A percentile compares a stretch with the other conserved stretches of the same genome.
Evolutionary conservation across 37 sponge, comb jelly and placozoan species (phyloP).

Genomic region (Geodia barretti): DNA sequence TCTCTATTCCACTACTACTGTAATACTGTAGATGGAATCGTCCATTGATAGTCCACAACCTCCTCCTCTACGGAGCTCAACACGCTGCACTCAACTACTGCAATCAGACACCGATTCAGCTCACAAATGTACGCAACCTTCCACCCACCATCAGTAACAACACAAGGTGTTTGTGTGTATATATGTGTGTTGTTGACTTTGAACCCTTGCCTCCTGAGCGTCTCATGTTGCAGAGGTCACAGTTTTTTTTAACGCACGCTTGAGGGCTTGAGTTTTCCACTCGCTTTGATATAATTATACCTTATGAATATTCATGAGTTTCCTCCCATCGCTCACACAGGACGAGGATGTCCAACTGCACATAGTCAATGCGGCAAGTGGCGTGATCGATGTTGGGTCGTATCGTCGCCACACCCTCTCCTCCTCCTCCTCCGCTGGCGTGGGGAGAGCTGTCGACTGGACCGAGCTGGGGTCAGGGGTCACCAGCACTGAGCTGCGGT

Average conservation of each 20-base stretch:
- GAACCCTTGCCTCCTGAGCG: no score
- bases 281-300: neutral
- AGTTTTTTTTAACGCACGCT: neutral
- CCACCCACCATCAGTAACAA: no score
- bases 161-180: no score
- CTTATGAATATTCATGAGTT: neutral
- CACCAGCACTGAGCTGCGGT: no score
- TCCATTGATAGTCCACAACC: conserved; percentile 47
- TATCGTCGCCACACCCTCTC: no score
- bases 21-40: conserved; percentile 57
- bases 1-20: neutral
- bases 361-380: conserved; percentile 34
- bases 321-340: neutral
- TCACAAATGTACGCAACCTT: conserved; percentile 55
- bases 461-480: no score
- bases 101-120: conserved; percentile 48
- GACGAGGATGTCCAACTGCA: conserved; percentile 45
- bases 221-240: no score
- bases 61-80: conserved; percentile 71
- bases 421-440: no score
- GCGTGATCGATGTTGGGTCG: conserved; percentile 36
- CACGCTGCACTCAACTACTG: conserved; percentile 51
- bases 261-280: neutral
- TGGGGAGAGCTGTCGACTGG: no score
- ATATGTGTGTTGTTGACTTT: no score